These are phyloP conservation scores for Akabosia matsudoensis DNA, from an alignment of 1,140 invertebrate species.

Conservation along the genomic window DNA sequence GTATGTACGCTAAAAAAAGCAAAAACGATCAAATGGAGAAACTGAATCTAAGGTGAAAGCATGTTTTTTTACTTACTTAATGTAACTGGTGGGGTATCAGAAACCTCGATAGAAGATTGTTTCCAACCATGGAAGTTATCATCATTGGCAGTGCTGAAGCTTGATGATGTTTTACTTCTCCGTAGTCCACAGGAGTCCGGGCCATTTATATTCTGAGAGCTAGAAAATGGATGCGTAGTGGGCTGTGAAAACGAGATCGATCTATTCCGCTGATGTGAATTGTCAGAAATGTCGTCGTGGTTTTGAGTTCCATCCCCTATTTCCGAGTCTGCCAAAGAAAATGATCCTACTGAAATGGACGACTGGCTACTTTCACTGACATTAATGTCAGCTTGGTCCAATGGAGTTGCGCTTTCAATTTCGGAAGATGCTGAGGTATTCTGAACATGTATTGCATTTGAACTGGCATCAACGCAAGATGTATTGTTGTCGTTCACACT, in stretches of 20 bases:
- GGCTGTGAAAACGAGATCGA: background rate
- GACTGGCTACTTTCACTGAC: too few relatives aligned
- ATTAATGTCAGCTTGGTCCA: too few relatives aligned
- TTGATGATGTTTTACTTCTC: background rate
- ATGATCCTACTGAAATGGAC: background rate
- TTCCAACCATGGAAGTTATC: slow-evolving; percentile 12
- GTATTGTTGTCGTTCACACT: too few relatives aligned
- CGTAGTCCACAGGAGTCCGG: background rate
- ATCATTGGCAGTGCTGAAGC: background rate
- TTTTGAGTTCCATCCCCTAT: background rate
- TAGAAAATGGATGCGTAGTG: background rate
- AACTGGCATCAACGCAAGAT: background rate
- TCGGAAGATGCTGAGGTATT: background rate
- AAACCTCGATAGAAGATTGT: slow-evolving; percentile 8
- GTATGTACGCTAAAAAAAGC: slow-evolving; percentile 34
- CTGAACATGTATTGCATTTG: background rate
- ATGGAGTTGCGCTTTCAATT: too few relatives aligned
- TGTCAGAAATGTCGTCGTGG: background rate
- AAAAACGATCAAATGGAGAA: slow-evolving; percentile 18
- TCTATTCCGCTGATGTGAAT: background rate
- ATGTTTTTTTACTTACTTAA: background rate
- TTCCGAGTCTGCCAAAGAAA: background rate
- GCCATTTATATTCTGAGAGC: background rate
- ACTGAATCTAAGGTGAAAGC: background rate
- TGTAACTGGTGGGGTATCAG: background rate